Evolutionary conservation across 2,888 invertebrate genomes (phyloP), one percentile per base, ranked within the genome.

Genomic region (Latrodectus hesperus): DNA sequence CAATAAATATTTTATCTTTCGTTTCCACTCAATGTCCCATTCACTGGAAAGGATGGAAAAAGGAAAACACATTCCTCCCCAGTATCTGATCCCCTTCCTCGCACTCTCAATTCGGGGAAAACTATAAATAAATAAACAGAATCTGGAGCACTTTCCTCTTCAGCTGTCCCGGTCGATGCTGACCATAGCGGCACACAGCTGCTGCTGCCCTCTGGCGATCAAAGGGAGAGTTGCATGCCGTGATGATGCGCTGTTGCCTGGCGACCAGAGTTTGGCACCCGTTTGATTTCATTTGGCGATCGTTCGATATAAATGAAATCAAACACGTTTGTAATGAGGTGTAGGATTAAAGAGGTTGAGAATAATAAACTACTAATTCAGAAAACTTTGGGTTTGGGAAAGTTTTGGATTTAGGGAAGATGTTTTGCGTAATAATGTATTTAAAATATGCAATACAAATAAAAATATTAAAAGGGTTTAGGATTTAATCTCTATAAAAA

Each of bases 131-230:
- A 38, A 38, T 38, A 38, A 38, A 38, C 38, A 38, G 4, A 38
- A 60, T 60, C 60, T n/a, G 51, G 51, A 76, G 64, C 76, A 12
- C 78, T 53, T 76, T 60, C 60, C 12, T 16, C 67, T 74, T 73
- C 51, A 64, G 22, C 38, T 55, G 17, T 52, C 53, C 51, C 49
- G 64, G 85, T 86, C 85, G 85, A 86, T 86, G 71, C 51, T 80
- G 75, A 85, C 85, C 85, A 85, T 75, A 80, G 65, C 65, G 26
- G 76, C 16, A 55, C 71, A 26, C 74, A 67, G n/a, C 71, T 11
- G 14, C 85, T 80, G 84, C 75, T 80, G 80, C 85, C 85, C 75
- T 71, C 85, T 86, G 65, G 80, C 55, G 80, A 75, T 60, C 6
- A 64, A 65, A 60, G 64, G 12, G 6, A 11, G 12, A 60, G 10